A percentile compares a stretch with the other conserved stretches of the same genome.
These are phyloP conservation scores for Sebastiscus tertius DNA, from an alignment of 2,797 vertebrate species.

Conservation along the genomic window DNA sequence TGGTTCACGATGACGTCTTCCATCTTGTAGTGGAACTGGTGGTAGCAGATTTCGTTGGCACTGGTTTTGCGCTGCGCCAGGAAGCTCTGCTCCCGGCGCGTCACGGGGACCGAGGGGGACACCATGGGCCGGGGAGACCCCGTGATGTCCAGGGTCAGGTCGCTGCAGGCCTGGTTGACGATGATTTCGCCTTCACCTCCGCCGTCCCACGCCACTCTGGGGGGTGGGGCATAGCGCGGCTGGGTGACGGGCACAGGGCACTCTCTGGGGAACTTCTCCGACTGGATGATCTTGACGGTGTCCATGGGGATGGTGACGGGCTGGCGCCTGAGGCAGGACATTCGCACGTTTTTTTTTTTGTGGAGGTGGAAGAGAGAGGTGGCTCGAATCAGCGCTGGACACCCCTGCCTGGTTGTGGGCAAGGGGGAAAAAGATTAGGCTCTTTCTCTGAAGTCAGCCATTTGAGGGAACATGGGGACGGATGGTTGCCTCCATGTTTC, in stretches of 20 bases:
- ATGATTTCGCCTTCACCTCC: conserved; percentile 97
- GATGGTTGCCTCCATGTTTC: conserved; percentile 81
- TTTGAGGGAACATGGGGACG: conserved; percentile 84
- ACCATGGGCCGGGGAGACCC: conserved; percentile 79
- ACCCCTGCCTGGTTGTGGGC: conserved; percentile 39
- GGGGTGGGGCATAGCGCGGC: conserved; percentile 88
- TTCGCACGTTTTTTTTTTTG: conserved; percentile 67
- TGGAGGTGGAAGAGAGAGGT: conserved; percentile 38
- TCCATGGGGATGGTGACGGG: conserved; percentile 98
- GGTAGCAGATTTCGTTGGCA: conserved; percentile 92
- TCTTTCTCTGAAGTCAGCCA: conserved; percentile 75
- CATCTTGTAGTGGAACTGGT: conserved; percentile 95
- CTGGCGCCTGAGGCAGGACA: conserved; percentile 98
- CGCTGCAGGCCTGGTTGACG: conserved; percentile 96
- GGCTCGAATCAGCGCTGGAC: conserved; percentile 48
- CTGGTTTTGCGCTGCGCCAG: conserved; percentile 88
- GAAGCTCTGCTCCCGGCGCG: conserved; percentile 85
- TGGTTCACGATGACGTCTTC: conserved; percentile 98
- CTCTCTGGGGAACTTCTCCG: conserved; percentile 95
- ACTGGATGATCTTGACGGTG: conserved; percentile 97
- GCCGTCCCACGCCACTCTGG: conserved; percentile 93
- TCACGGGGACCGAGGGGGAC: conserved; percentile 78
- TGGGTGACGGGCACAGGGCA: conserved; percentile 89
- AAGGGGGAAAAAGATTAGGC: conserved; percentile 23
- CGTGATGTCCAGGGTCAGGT: conserved; percentile 88